Conservation (phyloP, 2,797 vertebrate species). For the Pachyuromys duprasi region DNA sequence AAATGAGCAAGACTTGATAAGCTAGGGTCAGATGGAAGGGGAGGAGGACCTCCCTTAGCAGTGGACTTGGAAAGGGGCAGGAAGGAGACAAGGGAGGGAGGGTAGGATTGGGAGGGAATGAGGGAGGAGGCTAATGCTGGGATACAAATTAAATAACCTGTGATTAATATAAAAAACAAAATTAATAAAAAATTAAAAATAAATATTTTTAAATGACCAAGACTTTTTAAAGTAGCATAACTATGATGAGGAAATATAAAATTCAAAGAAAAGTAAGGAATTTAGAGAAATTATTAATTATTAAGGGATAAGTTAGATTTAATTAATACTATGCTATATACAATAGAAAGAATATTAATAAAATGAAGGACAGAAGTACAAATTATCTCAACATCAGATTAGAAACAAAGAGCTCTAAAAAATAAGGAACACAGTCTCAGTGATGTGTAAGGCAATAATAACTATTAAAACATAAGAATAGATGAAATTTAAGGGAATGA, state of each 20-base stretch:
- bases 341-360: neutral
- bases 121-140: no score
- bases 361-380: neutral
- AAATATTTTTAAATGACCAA: no score
- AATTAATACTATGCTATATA: neutral
- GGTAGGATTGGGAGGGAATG: no score
- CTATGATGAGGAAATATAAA: neutral
- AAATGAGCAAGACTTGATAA: neutral
- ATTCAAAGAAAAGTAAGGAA: neutral
- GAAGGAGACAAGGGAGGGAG: no score
- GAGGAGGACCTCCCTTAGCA: no score
- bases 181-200: no score
- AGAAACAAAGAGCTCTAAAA: neutral
- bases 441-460: neutral
- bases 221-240: neutral
- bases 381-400: neutral
- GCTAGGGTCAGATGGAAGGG: no score
- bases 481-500: neutral
- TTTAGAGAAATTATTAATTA: neutral
- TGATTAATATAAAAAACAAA: no score
- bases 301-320: neutral
- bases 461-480: neutral
- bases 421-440: neutral
- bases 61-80: no score
- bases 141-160: no score